These are phyloP conservation scores for Agrilus biguttatus DNA, from an alignment of 2,888 invertebrate genomes.

Conservation along the genomic window DNA sequence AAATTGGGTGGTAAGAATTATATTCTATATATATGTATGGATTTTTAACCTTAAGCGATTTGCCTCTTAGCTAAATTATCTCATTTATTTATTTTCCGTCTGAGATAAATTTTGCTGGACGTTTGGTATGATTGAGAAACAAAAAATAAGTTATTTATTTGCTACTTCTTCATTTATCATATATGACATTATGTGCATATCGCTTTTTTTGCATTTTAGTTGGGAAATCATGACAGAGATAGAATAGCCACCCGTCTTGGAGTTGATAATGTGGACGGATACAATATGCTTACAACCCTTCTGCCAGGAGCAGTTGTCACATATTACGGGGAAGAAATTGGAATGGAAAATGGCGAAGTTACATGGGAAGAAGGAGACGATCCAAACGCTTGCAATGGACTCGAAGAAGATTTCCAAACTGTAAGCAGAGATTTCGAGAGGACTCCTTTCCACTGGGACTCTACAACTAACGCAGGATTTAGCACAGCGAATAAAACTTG, in stretches of 20 bases:
- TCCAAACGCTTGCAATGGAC: slow-evolving; percentile 49
- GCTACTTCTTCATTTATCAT: too few relatives aligned
- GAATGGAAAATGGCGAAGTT: slow-evolving; percentile 50
- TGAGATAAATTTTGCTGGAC: too few relatives aligned
- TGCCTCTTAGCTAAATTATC: too few relatives aligned
- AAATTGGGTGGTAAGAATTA: too few relatives aligned
- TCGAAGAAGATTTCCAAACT: slow-evolving; percentile 38
- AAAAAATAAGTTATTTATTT: too few relatives aligned
- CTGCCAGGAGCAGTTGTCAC: slow-evolving; percentile 67
- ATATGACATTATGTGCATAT: too few relatives aligned
- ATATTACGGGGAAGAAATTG: slow-evolving; percentile 78
- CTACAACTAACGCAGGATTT: slow-evolving; percentile 38
- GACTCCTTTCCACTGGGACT: slow-evolving; percentile 53
- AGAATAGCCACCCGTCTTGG: slow-evolving; percentile 40
- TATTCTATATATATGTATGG: too few relatives aligned
- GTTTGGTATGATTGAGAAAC: too few relatives aligned
- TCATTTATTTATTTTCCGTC: too few relatives aligned
- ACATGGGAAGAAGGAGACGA: slow-evolving; percentile 49
- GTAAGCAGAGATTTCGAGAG: slow-evolving; percentile 49
- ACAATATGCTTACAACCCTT: slow-evolving; percentile 55
- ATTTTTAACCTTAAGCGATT: too few relatives aligned
- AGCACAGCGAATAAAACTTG: slow-evolving; percentile 37
- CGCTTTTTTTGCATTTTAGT: too few relatives aligned
- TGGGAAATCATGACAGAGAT: too few relatives aligned
- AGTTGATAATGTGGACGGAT: slow-evolving; percentile 46